Conservation (phyloP, 1,140 invertebrate species). For the silkworm (Bombyx mori) region ASM3026992v2 NC_085114.1:7507501-7508000, state of each 20-base stretch:
- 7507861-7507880: constrained; percentile 36
- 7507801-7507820: constrained; percentile 63
- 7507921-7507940: neutral
- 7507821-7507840: constrained; percentile 54
- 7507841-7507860: constrained; percentile 57
- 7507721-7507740: constrained; percentile 30
- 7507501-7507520: too few relatives aligned
- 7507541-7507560: too few relatives aligned
- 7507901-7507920: neutral
- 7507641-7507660: too few relatives aligned
- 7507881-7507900: constrained; percentile 34
- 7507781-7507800: constrained; percentile 47
- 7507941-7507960: neutral
- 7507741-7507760: constrained; percentile 38
- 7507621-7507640: too few relatives aligned
- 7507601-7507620: too few relatives aligned
- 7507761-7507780: constrained; percentile 45
- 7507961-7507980: neutral
- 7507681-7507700: neutral
- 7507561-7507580: too few relatives aligned
- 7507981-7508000: constrained; percentile 1
- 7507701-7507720: constrained; percentile 6
- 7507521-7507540: too few relatives aligned
- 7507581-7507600: too few relatives aligned
- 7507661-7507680: too few relatives aligned